A percentile compares a stretch with the other conserved stretches of the same genome.
phyloP scores from a whole-genome alignment of 2,113 vertebrate species.

The Alaudala cheleensis region DNA sequence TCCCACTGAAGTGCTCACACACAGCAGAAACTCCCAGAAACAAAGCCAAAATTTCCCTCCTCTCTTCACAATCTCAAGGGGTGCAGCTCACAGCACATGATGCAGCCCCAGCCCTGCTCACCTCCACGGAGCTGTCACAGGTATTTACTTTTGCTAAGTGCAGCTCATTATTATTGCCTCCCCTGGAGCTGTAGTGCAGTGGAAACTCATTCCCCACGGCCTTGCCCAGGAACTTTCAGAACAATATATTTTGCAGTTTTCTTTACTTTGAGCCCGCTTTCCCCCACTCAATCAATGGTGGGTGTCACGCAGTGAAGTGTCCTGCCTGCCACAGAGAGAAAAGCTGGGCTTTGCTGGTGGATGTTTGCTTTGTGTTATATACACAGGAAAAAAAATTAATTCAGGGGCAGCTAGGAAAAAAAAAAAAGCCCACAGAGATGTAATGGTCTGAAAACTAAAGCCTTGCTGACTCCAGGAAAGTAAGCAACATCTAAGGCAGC shows the following conservation, averaged over 20 bases:
- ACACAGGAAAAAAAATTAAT: conserved; percentile 38
- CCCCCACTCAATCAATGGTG: neutral
- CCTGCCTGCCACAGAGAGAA: neutral
- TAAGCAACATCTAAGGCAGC: neutral
- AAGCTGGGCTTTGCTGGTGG: neutral
- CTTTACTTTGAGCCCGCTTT: conserved; percentile 43
- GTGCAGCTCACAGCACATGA: neutral
- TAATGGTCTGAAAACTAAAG: neutral
- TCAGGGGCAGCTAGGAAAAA: neutral
- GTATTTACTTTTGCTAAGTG: conserved; percentile 30
- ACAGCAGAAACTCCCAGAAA: neutral
- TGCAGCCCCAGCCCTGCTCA: neutral
- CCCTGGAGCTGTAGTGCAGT: neutral
- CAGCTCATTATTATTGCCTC: conserved; percentile 10
- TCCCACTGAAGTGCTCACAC: neutral
- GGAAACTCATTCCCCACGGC: neutral
- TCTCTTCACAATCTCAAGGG: accelerated
- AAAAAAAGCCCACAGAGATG: neutral
- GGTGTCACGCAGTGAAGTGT: neutral
- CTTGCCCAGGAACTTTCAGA: conserved; percentile 22
- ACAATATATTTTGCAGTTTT: neutral
- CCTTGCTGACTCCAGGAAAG: neutral
- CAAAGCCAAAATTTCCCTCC: neutral
- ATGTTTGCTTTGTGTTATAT: conserved; percentile 56
- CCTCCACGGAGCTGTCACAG: neutral